These are phyloP conservation scores for Atherinomorus stipes DNA, from an alignment of 2,113 vertebrate species.

Conservation along the genomic window DNA sequence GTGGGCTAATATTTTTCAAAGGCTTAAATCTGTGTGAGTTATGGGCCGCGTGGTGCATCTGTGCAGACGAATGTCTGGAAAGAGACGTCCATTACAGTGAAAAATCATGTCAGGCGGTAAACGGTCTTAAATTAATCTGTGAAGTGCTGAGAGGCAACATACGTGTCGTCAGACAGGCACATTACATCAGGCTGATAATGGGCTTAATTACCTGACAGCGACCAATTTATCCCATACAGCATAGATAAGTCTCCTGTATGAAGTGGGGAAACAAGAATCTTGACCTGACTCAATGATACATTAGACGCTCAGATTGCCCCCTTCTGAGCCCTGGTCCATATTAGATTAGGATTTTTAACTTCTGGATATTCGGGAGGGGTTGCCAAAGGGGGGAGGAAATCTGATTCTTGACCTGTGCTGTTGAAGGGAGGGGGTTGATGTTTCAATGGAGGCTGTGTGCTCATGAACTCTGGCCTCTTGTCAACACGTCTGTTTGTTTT, in stretches of 20 bases:
- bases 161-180: conserved; percentile 71
- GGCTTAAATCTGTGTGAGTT: conserved; percentile 33
- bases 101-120: conserved; percentile 61
- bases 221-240: conserved; percentile 56
- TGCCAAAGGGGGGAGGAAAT: conserved; percentile 42
- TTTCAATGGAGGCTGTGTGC: conserved; percentile 73
- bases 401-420: conserved; percentile 66
- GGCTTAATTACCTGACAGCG: conserved; percentile 71
- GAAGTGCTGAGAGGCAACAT: conserved; percentile 70
- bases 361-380: conserved; percentile 58
- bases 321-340: conserved; percentile 41
- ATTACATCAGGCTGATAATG: conserved; percentile 74
- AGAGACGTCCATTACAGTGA: conserved; percentile 69
- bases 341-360: conserved; percentile 68
- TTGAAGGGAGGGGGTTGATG: conserved; percentile 40
- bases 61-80: conserved; percentile 46
- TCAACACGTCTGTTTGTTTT: conserved; percentile 80
- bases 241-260: conserved; percentile 39
- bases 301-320: conserved; percentile 50
- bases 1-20: conserved; percentile 55
- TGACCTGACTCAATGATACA: conserved; percentile 46
- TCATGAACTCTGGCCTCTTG: conserved; percentile 77
- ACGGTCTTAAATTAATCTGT: conserved; percentile 72
- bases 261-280: conserved; percentile 42
- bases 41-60: conserved; percentile 47